Conservation (phyloP, 2,888 invertebrate genomes). For the Drosophila affinis region DNA sequence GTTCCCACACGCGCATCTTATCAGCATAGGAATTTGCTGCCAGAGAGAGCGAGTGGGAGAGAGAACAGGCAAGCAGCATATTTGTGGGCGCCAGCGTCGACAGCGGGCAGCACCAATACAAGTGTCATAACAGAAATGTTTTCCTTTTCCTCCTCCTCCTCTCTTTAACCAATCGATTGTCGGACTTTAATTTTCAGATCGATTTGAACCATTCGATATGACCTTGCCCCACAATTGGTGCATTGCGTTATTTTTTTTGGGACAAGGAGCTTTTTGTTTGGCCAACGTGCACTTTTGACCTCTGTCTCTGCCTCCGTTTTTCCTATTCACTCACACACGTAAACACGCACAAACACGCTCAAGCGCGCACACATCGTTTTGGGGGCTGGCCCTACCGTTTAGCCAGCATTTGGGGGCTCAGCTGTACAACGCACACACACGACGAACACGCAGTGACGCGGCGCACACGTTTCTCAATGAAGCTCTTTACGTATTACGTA, state of each 20-base stretch:
- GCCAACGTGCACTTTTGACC: slow-evolving; percentile 69
- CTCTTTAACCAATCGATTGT: background rate
- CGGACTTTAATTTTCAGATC: background rate
- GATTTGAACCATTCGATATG: slow-evolving; percentile 31
- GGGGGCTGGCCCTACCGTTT: slow-evolving; percentile 1
- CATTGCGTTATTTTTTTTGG: slow-evolving; percentile 16
- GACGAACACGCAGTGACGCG: slow-evolving; percentile 10
- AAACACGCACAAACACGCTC: slow-evolving; percentile 5
- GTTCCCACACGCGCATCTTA: slow-evolving; percentile 44
- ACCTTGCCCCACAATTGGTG: slow-evolving; percentile 15
- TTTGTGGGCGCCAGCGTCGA: slow-evolving; percentile 46
- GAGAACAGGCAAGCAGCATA: slow-evolving; percentile 17
- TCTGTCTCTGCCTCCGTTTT: slow-evolving; percentile 49
- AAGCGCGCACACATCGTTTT: background rate
- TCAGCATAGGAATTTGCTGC: slow-evolving; percentile 62
- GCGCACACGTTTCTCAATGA: slow-evolving; percentile 21
- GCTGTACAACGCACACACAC: slow-evolving; percentile 11
- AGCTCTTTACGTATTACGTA: slow-evolving; percentile 43
- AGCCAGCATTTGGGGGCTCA: slow-evolving; percentile 14
- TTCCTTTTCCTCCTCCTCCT: background rate
- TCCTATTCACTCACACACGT: slow-evolving; percentile 13
- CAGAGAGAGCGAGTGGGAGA: slow-evolving; percentile 25
- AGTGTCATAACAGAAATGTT: slow-evolving; percentile 1
- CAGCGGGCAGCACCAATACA: slow-evolving; percentile 25
- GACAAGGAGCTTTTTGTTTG: slow-evolving; percentile 24